Conservation (phyloP, 2,888 invertebrate genomes). For the Pherbina coryleti region DNA sequence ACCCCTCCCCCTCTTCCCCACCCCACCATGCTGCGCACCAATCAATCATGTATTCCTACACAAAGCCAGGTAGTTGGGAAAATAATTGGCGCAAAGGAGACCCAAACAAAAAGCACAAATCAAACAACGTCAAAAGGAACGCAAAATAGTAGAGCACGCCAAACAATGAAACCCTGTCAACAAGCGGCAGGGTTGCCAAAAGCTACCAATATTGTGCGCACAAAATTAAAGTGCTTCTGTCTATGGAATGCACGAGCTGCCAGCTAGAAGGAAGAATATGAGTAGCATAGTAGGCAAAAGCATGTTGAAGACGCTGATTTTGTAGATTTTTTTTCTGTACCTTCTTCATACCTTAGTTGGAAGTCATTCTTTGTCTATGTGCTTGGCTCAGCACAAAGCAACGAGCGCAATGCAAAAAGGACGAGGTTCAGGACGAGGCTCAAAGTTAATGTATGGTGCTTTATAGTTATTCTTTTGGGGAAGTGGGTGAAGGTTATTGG, state of each 20-base stretch:
- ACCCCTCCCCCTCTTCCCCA: too few species aligned
- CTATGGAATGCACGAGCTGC: too few species aligned
- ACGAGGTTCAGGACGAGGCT: too few species aligned
- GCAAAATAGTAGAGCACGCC: not conserved
- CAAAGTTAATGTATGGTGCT: too few species aligned
- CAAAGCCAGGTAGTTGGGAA: not conserved
- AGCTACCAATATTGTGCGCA: too few species aligned
- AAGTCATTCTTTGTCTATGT: too few species aligned
- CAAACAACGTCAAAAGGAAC: not conserved
- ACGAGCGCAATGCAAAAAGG: too few species aligned
- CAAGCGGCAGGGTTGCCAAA: conserved; percentile 3
- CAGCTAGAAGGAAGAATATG: too few species aligned
- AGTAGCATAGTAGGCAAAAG: not conserved
- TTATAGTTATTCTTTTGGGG: not conserved
- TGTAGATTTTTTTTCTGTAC: too few species aligned
- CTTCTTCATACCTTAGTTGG: too few species aligned
- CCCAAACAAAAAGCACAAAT: not conserved
- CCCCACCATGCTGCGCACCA: not conserved
- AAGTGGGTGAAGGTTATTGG: not conserved
- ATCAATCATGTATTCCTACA: not conserved
- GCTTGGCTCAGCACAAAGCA: too few species aligned
- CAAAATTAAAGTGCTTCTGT: too few species aligned
- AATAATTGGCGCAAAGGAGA: not conserved
- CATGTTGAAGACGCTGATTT: conserved; percentile 3
- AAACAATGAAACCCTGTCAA: not conserved